Percentiles rank a stretch among this genome's conserved stretches.
phyloP scores from a whole-genome alignment of 2,113 vertebrate genomes.

The Arothron firmamentum region DNA sequence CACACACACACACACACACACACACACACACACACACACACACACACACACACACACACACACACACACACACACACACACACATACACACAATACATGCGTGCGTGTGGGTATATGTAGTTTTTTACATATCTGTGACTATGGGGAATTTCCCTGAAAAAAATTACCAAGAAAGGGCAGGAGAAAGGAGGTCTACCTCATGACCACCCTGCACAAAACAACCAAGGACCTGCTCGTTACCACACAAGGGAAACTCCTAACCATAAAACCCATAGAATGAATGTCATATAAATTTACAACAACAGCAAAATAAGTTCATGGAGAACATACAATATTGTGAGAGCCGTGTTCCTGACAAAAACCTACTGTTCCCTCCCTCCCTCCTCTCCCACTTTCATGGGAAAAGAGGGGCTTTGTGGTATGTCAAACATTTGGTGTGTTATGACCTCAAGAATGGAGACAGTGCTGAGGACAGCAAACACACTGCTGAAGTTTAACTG shows the following conservation, averaged over 20 bases:
- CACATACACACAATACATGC: too few species aligned
- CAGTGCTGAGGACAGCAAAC: background rate
- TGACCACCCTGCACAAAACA: constrained; percentile 35
- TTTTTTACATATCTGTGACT: constrained; percentile 1
- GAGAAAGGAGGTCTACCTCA: constrained; percentile 27
- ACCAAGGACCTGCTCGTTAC: constrained; percentile 21
- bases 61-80: too few species aligned
- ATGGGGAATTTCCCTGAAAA: constrained; percentile 54
- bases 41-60: too few species aligned
- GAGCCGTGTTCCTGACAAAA: constrained; percentile 17
- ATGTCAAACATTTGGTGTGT: constrained; percentile 8
- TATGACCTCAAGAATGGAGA: background rate
- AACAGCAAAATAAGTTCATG: constrained; percentile 30
- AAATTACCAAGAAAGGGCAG: constrained; percentile 15
- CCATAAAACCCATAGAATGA: constrained; percentile 48
- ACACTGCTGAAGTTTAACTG: background rate
- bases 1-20: too few species aligned
- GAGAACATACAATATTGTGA: constrained; percentile 24
- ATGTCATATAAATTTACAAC: constrained; percentile 56
- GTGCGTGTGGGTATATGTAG: constrained; percentile 5
- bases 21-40: too few species aligned
- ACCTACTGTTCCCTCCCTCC: constrained; percentile 6
- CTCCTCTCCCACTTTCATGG: constrained; percentile 22
- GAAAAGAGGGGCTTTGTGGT: constrained; percentile 32
- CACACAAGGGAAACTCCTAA: constrained; percentile 59